Evolutionary conservation across 2,113 vertebrate genomes (phyloP), one percentile per base, ranked within the genome.

Genomic region (Gymnarchus niloticus): DNA sequence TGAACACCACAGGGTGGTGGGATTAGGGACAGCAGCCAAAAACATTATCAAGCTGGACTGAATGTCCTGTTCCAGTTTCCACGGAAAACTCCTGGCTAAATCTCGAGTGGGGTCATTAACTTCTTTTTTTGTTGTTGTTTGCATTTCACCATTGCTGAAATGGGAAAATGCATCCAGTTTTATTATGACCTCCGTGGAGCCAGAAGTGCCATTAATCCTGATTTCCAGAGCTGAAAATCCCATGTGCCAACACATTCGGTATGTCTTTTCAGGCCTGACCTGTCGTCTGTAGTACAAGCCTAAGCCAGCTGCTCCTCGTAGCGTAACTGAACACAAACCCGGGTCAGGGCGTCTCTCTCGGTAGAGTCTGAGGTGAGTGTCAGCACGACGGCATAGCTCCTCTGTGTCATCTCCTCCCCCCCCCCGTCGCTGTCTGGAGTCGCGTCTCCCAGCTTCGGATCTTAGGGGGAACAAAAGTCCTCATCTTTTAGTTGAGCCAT

Each of bases 371-470:
- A 82, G 25, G 14, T 54, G 87, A 28, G 92, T 86, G 52, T 91
- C 65, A 5, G 92, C 93, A 52, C 86, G 48, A 2, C 49, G 73
- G 56, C 90, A 90, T n/a, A 93, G 87, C 37, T 90, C 87, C 4
- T 91, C 91, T 56, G 89, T 85, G 1, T 21, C 80, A 23, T 89
- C 84, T 17, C 89, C 90, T 83, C 78, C 84, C 84, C 12, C 89
- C 90, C 84, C 78, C 84, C 0, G 69, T 56, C 46, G 88, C 85
- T 56, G 87, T 88, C n/a, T 91, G 92, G 1, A 94, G 90, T 83
- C 88, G 92, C 88, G 90, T 89, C 88, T 95, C 94, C 93, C 93
- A 94, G 88, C 85, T 93, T 85, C 85, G 88, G 2, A 90, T 48
- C 93, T 94, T 37, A 37, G 65, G 9, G 76, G 56, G 56, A 41